phyloP scores from a whole-genome alignment of 2,797 vertebrate genomes.

The Oreonectes daqikongensis region DNA sequence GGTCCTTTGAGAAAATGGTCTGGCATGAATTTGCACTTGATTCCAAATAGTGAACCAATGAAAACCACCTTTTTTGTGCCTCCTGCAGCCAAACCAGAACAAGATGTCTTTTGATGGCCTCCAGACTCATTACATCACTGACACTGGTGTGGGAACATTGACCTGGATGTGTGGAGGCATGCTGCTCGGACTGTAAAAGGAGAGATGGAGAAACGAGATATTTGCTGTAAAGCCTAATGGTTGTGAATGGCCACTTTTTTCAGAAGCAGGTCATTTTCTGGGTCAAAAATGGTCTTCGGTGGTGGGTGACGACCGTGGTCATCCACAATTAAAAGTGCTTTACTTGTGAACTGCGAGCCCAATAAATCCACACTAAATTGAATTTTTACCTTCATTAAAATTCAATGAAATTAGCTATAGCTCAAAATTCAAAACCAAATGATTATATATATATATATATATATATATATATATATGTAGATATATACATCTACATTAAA shows the following conservation, averaged over 20 bases:
- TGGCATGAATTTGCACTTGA: constrained; percentile 51
- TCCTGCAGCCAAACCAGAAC: constrained; percentile 57
- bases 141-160: constrained; percentile 61
- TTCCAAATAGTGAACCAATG: constrained; percentile 50
- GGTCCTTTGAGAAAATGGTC: constrained; percentile 27
- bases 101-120: constrained; percentile 71
- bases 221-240: neutral
- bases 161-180: constrained; percentile 67
- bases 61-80: constrained; percentile 39
- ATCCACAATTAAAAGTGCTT: too few relatives aligned
- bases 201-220: constrained; percentile 16
- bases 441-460: too few relatives aligned
- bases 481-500: too few relatives aligned
- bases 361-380: too few relatives aligned
- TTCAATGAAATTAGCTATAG: too few relatives aligned
- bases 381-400: too few relatives aligned
- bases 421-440: too few relatives aligned
- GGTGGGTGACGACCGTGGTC: too few relatives aligned
- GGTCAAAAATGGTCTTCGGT: too few relatives aligned
- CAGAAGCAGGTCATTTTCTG: too few relatives aligned
- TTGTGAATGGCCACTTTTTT: neutral
- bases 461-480: too few relatives aligned
- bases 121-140: constrained; percentile 66
- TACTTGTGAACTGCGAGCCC: too few relatives aligned
- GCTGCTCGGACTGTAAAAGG: constrained; percentile 36